Conservation (phyloP, 2,888 invertebrate genomes). For the Rhagium mordax region DNA sequence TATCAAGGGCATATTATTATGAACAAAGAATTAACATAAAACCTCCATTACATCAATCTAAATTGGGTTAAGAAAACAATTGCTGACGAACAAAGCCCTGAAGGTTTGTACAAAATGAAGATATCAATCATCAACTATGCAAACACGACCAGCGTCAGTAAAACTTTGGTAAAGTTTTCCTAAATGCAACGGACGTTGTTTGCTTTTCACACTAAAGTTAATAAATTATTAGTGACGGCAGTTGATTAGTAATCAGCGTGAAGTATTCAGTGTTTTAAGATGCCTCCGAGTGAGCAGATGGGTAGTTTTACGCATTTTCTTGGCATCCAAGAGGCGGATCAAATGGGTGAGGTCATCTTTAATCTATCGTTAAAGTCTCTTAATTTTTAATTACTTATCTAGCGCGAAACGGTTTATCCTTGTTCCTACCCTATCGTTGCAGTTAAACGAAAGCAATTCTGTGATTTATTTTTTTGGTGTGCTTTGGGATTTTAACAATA, state of each 20-base stretch:
- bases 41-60: conserved; percentile 17
- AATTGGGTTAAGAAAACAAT: conserved; percentile 28
- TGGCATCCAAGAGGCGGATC: conserved; percentile 33
- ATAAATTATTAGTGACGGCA: neutral
- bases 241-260: neutral
- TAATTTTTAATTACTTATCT: conserved; percentile 7
- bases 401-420: too few species aligned
- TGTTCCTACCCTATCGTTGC: too few species aligned
- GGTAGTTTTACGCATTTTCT: conserved; percentile 30
- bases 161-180: neutral
- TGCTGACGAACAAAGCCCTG: conserved; percentile 12
- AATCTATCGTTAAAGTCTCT: conserved; percentile 44
- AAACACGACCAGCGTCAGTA: neutral
- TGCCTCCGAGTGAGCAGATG: conserved; percentile 34
- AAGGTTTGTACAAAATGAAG: neutral
- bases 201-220: neutral
- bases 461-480: too few species aligned
- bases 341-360: conserved; percentile 39
- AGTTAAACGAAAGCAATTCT: too few species aligned
- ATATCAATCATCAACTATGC: neutral
- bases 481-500: too few species aligned
- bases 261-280: conserved; percentile 25
- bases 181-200: neutral
- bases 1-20: conserved; percentile 14
- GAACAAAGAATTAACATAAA: conserved; percentile 8